Evolutionary conservation across 2,888 invertebrate species (phyloP).

Genomic region (Leucophenga maculata): DNA sequence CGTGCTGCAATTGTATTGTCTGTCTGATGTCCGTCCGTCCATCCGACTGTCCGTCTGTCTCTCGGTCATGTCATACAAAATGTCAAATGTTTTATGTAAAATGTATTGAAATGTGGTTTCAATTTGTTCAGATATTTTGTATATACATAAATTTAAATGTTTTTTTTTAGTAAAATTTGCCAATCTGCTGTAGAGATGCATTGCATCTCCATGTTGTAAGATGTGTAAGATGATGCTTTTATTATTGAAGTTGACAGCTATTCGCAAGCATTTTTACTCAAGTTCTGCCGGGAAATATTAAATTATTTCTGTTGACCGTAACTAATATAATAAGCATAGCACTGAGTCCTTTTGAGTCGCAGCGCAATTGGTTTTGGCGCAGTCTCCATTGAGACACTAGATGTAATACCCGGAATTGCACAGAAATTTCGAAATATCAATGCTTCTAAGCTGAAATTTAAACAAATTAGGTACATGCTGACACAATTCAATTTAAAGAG

Average conservation of each 20-base stretch:
- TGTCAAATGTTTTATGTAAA: not conserved
- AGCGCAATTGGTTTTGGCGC: not conserved
- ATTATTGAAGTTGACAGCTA: not conserved
- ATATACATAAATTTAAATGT: constrained; percentile 29
- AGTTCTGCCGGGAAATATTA: not conserved
- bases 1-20: constrained; percentile 58
- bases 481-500: no score
- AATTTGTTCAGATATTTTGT: not conserved
- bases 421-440: not conserved
- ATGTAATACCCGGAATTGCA: not conserved
- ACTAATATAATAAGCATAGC: constrained; percentile 17
- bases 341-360: not conserved
- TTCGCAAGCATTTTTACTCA: not conserved
- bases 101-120: constrained; percentile 1
- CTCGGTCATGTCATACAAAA: not conserved
- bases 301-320: not conserved
- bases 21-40: constrained; percentile 28
- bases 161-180: constrained; percentile 28
- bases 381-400: not conserved
- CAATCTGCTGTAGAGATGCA: constrained; percentile 20
- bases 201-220: constrained; percentile 27
- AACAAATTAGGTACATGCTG: no score
- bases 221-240: not conserved
- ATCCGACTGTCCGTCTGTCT: not conserved
- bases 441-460: no score